Evolutionary conservation across 2,888 invertebrate genomes (phyloP).

Genomic region (Pollenia angustigena): DNA sequence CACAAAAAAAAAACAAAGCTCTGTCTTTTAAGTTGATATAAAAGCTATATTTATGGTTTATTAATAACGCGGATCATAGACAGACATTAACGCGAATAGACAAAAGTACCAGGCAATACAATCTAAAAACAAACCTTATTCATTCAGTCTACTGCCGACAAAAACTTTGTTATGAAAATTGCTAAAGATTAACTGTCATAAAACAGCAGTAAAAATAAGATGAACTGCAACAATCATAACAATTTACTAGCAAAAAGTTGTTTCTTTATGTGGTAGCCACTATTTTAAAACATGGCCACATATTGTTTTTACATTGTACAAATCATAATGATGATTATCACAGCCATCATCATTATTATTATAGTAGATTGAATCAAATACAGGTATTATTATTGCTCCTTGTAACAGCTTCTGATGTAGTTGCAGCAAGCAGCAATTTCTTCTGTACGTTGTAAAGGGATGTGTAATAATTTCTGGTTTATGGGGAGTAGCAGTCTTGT

Average conservation of each 20-base stretch:
- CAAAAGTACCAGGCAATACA: background rate
- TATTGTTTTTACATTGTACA: conserved; percentile 59
- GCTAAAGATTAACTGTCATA: conserved; percentile 68
- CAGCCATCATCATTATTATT: conserved; percentile 57
- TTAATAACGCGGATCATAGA: conserved; percentile 10
- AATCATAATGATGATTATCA: conserved; percentile 67
- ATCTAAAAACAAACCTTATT: background rate
- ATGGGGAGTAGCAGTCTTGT: conserved; percentile 27
- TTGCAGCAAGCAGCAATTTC: conserved; percentile 59
- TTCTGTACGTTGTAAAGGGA: conserved; percentile 42
- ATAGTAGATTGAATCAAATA: conserved; percentile 50
- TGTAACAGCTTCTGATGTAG: conserved; percentile 45
- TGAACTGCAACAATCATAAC: conserved; percentile 22
- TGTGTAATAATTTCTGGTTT: conserved; percentile 55
- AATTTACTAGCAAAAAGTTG: conserved; percentile 34
- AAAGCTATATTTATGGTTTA: conserved; percentile 51
- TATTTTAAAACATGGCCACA: background rate
- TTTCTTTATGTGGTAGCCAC: conserved; percentile 40
- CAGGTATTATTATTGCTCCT: conserved; percentile 39
- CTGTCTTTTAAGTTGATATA: conserved; percentile 22
- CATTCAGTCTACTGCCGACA: background rate
- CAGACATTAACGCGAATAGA: background rate
- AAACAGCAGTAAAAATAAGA: conserved; percentile 57
- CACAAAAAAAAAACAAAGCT: background rate
- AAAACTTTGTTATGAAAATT: conserved; percentile 63